phyloP scores from a whole-genome alignment of 2,113 vertebrate genomes.

The Electrona antarctica region DNA sequence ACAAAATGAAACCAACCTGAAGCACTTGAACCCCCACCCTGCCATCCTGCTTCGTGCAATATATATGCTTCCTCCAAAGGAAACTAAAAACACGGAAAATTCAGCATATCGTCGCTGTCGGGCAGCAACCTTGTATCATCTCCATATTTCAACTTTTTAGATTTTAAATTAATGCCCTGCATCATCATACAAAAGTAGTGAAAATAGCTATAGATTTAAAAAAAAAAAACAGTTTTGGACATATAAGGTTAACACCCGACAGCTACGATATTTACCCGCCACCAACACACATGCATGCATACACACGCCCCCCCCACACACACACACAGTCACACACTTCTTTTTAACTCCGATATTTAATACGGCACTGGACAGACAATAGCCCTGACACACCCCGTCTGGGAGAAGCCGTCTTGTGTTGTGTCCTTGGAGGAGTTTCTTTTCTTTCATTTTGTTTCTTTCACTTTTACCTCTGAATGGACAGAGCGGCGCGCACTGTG shows the following conservation, averaged over 20 bases:
- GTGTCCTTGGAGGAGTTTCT: slow-evolving; percentile 25
- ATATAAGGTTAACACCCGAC: no score
- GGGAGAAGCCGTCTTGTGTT: slow-evolving; percentile 37
- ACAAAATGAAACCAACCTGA: slow-evolving; percentile 65
- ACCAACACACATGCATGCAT: background rate
- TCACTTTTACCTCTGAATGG: background rate
- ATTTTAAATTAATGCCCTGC: no score
- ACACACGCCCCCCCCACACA: background rate
- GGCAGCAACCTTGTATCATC: no score
- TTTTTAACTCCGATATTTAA: slow-evolving; percentile 59
- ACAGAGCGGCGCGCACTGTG: background rate
- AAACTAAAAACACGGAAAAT: no score
- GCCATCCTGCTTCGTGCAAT: slow-evolving; percentile 41
- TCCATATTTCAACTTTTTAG: no score
- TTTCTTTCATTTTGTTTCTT: background rate
- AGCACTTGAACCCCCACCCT: slow-evolving; percentile 52
- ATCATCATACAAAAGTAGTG: background rate
- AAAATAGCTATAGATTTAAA: slow-evolving; percentile 8
- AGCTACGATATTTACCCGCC: slow-evolving; percentile 19
- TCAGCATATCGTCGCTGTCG: no score
- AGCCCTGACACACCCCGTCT: slow-evolving; percentile 59
- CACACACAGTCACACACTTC: background rate
- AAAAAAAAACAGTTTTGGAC: slow-evolving; percentile 16
- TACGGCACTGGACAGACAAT: slow-evolving; percentile 57
- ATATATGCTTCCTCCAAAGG: slow-evolving; percentile 49